Evolutionary conservation across 2,113 vertebrate genomes (phyloP), one percentile per base, ranked within the genome.

Genomic region (Rallus limicola): DNA sequence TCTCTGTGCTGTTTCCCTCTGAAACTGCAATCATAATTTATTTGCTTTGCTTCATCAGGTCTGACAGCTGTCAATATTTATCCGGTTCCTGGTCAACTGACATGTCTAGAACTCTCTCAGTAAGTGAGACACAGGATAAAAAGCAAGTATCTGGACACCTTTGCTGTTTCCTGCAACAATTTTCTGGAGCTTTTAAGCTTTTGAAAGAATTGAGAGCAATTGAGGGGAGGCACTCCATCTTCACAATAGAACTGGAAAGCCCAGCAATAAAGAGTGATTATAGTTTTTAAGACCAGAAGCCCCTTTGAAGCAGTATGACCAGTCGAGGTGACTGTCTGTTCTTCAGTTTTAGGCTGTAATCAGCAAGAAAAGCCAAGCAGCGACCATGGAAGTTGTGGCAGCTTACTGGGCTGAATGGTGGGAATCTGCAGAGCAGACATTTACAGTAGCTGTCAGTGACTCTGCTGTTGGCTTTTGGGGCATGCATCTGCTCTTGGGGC

Each of bases 21-120:
- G 8, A 86, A 95, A 48, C 21, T 85, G 42, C 69, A 86, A 9
- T 97, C 56, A 69, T 52, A 69, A 42, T 93, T 46, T 82, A 10
- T 78, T 93, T 96, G 91, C 92, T 97, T 95, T 96, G 86, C 53
- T 95, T 87, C 8, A 85, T 82, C 97, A 99, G 99, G 98, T 96
- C 97, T 99, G 93, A 97, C 98, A 86, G 96, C 98, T 65, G 97
- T 99, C 95, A 99, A 97, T 97, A 95, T 99, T 94, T 99, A 99
- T 93, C 98, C 99, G 1, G 98, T 99, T 93, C 99, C 99, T 68
- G 98, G 97, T 96, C 98, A 98, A 78, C 97, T 99, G 91, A 98
- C 98, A 17, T 97, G 98, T 94, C 97, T 99, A 98, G 99, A 99
- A 91, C 97, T 99, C 88, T 99, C 99, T 93, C 98, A 98, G 99